Conservation (phyloP, 92 coral and sea anemone genomes). For the Heliopora coerulea region DNA sequence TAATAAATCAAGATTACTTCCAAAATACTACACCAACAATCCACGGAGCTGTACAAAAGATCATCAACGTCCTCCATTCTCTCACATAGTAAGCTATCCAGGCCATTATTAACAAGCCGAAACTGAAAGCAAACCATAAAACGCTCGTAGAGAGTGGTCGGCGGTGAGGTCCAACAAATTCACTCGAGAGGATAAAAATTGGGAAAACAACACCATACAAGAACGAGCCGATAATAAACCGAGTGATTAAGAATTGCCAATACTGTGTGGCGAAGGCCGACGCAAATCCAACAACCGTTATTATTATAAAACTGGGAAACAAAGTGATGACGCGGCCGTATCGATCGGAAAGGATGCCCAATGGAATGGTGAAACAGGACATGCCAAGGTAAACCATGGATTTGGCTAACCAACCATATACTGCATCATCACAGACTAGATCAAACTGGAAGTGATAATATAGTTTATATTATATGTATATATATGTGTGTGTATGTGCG, state of each 20-base stretch:
- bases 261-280: constrained; percentile 68
- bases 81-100: constrained; percentile 81
- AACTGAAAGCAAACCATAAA: constrained; percentile 74
- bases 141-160: constrained; percentile 83
- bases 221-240: constrained; percentile 78
- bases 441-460: constrained; percentile 69
- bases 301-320: constrained; percentile 72
- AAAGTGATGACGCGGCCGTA: constrained; percentile 80
- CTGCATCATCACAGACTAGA: constrained; percentile 77
- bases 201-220: constrained; percentile 84
- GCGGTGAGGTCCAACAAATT: constrained; percentile 93
- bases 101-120: constrained; percentile 70
- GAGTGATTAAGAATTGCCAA: constrained; percentile 73
- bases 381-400: constrained; percentile 83
- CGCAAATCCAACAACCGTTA: constrained; percentile 64
- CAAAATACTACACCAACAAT: constrained; percentile 73
- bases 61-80: constrained; percentile 83
- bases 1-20: no score
- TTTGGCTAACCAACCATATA: constrained; percentile 83
- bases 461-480: background rate
- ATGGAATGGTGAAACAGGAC: constrained; percentile 81
- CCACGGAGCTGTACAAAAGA: constrained; percentile 88
- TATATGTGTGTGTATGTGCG: no score
- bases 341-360: constrained; percentile 81
- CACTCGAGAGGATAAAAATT: constrained; percentile 80